Evolutionary conservation across 2,888 invertebrate genomes (phyloP).

Genomic region (Merodon equestris): DNA sequence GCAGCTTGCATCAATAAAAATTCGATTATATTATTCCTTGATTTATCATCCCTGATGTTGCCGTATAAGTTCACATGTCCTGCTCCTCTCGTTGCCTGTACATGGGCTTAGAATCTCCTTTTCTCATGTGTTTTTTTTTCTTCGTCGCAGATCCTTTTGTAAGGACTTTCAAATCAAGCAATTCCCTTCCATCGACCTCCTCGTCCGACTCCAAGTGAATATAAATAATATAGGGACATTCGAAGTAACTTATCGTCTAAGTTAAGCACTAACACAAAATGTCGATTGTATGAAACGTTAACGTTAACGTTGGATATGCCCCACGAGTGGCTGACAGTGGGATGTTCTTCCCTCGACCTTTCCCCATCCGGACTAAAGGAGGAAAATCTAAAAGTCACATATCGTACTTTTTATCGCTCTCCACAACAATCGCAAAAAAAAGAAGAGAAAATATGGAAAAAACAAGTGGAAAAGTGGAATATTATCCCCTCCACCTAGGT

Average conservation of each 20-base stretch:
- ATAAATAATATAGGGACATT: slow-evolving; percentile 67
- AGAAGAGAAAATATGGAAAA: slow-evolving; percentile 18
- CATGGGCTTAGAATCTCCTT: neutral
- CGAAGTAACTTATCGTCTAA: slow-evolving; percentile 60
- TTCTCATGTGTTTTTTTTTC: slow-evolving; percentile 6
- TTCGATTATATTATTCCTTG: slow-evolving; percentile 76
- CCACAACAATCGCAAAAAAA: slow-evolving; percentile 37
- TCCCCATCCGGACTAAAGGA: slow-evolving; percentile 11
- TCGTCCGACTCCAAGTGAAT: slow-evolving; percentile 34
- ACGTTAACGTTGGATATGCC: slow-evolving; percentile 16
- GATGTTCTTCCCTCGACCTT: too few species aligned
- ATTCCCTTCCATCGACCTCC: slow-evolving; percentile 7
- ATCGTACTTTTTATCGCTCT: slow-evolving; percentile 62
- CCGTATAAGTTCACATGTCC: slow-evolving; percentile 8
- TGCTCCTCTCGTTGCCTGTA: slow-evolving; percentile 12
- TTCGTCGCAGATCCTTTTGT: slow-evolving; percentile 36
- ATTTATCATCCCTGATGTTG: slow-evolving; percentile 60
- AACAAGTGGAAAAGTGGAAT: slow-evolving; percentile 34
- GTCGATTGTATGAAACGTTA: slow-evolving; percentile 41
- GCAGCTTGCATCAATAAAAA: slow-evolving; percentile 79
- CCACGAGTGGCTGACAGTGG: slow-evolving; percentile 13
- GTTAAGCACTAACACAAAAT: slow-evolving; percentile 39
- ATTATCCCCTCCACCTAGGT: slow-evolving; percentile 50
- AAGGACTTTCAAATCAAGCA: slow-evolving; percentile 61
- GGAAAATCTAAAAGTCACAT: slow-evolving; percentile 55